Evolutionary conservation across 2,888 invertebrate species (phyloP).

Genomic region (Cynaeus angustus): DNA sequence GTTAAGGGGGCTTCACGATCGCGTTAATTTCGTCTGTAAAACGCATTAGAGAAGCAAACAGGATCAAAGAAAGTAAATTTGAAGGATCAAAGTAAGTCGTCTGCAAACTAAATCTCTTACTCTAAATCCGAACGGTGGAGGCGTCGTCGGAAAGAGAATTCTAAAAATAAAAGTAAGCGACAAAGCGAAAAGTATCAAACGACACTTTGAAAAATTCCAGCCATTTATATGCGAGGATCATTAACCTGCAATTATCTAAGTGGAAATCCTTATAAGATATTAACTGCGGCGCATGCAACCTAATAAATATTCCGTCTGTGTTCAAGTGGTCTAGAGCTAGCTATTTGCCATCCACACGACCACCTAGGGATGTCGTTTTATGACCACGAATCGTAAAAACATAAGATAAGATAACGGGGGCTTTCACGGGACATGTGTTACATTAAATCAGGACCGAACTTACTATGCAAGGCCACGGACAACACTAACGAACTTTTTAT

Average conservation of each 20-base stretch:
- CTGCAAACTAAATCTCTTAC: conserved; percentile 46
- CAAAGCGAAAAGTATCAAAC: conserved; percentile 23
- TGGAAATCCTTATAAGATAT: conserved; percentile 36
- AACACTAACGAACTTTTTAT: not conserved
- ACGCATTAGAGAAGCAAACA: conserved; percentile 42
- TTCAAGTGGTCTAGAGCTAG: conserved; percentile 42
- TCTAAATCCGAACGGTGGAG: conserved; percentile 41
- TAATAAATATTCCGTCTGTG: conserved; percentile 44
- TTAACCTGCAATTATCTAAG: conserved; percentile 41
- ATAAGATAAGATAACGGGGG: conserved; percentile 48
- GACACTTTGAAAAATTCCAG: not conserved
- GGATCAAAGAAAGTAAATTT: conserved; percentile 49
- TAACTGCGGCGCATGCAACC: conserved; percentile 39
- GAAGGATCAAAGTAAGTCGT: conserved; percentile 49
- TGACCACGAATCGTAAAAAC: conserved; percentile 52
- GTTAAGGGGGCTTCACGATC: not conserved
- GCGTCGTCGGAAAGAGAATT: conserved; percentile 35
- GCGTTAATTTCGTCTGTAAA: conserved; percentile 32
- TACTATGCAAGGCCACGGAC: conserved; percentile 11
- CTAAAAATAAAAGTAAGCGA: conserved; percentile 37
- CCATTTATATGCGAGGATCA: conserved; percentile 14
- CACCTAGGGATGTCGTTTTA: conserved; percentile 51
- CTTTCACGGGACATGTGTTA: conserved; percentile 36
- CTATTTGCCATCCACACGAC: conserved; percentile 47
- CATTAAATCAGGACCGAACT: conserved; percentile 34